phyloP scores from a whole-genome alignment of 2,888 invertebrate species.

The Odontocerum albicorne region DNA sequence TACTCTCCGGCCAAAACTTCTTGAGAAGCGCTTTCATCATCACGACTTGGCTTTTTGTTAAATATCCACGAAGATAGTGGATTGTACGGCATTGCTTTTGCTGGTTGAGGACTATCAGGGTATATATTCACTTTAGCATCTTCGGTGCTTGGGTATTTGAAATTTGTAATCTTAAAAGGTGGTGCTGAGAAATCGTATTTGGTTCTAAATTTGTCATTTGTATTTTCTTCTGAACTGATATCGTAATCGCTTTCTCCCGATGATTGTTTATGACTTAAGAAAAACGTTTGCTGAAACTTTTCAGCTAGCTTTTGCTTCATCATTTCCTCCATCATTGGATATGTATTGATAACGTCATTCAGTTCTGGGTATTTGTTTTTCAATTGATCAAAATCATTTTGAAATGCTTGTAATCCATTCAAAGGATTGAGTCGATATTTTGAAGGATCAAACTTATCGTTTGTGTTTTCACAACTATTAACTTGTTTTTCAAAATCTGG shows the following conservation, averaged over 20 bases:
- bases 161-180: constrained; percentile 9
- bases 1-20: constrained; percentile 29
- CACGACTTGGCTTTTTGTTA: constrained; percentile 14
- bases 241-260: constrained; percentile 2
- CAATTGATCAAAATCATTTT: constrained; percentile 33
- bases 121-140: constrained; percentile 7
- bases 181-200: not conserved
- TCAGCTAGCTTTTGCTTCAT: constrained; percentile 35
- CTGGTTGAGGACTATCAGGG: constrained; percentile 3
- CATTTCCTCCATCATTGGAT: constrained; percentile 35
- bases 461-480: too few species aligned
- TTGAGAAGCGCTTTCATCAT: constrained; percentile 8
- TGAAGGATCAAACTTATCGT: not conserved
- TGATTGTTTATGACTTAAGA: not conserved
- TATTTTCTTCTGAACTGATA: constrained; percentile 1
- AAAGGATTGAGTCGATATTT: not conserved
- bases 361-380: constrained; percentile 35
- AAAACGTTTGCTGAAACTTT: constrained; percentile 22
- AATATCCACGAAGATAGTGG: too few species aligned
- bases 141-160: constrained; percentile 15
- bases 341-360: constrained; percentile 31
- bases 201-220: constrained; percentile 10
- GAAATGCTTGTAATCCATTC: constrained; percentile 13
- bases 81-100: constrained; percentile 19
- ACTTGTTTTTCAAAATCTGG: too few species aligned